These are phyloP conservation scores for Actinernus sp. DNA, from an alignment of 92 coral and sea anemone species.

Conservation along the genomic window DNA sequence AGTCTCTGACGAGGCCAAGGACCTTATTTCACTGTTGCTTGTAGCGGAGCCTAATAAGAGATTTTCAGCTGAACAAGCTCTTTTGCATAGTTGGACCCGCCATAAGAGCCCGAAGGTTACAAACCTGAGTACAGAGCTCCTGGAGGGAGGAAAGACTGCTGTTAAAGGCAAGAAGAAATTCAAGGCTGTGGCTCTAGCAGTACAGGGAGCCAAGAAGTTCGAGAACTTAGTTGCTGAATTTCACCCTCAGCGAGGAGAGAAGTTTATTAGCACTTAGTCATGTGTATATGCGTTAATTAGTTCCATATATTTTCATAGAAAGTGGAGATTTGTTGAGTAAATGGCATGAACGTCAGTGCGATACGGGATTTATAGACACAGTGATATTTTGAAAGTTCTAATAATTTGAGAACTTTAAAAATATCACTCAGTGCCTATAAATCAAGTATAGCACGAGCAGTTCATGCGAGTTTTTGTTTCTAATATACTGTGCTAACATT, in stretches of 20 bases:
- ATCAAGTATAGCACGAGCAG: too few relatives aligned
- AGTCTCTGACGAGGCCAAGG: slow-evolving; percentile 86
- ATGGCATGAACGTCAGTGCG: too few relatives aligned
- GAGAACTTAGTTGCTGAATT: slow-evolving; percentile 89
- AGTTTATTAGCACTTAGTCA: too few relatives aligned
- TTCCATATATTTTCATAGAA: too few relatives aligned
- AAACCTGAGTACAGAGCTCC: slow-evolving; percentile 43
- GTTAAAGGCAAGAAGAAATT: slow-evolving; percentile 67
- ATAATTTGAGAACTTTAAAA: too few relatives aligned
- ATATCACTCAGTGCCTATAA: too few relatives aligned
- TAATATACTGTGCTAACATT: too few relatives aligned
- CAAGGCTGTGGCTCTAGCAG: slow-evolving; percentile 93
- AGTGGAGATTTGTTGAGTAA: too few relatives aligned
- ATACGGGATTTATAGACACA: too few relatives aligned
- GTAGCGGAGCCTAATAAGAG: slow-evolving; percentile 75
- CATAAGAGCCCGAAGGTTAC: slow-evolving; percentile 45
- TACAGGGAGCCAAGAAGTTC: slow-evolving; percentile 82
- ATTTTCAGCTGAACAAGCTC: slow-evolving; percentile 80
- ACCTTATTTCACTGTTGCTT: slow-evolving; percentile 77
- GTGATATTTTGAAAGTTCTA: too few relatives aligned
- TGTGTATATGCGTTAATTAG: too few relatives aligned
- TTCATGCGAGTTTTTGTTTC: too few relatives aligned
- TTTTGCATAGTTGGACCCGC: slow-evolving; percentile 84
- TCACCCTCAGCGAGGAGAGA: slow-evolving; percentile 90
- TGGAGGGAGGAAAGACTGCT: slow-evolving; percentile 21